A percentile compares a stretch with the other conserved stretches of the same genome.
Evolutionary conservation across 2,113 vertebrate species (phyloP).

Genomic region (Leptodactylus fuscus): DNA sequence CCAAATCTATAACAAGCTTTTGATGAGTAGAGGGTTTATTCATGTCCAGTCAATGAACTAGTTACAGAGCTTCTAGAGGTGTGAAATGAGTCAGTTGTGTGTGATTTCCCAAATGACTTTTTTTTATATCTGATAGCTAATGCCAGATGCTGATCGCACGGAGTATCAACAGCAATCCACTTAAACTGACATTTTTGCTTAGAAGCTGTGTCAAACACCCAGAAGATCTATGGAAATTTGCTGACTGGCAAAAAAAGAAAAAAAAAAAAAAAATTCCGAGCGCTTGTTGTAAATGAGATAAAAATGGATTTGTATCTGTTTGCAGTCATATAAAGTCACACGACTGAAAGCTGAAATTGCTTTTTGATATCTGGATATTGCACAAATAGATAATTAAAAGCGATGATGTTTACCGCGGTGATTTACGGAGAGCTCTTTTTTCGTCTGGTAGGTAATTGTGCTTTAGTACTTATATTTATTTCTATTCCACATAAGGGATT

Average conservation of each 20-base stretch:
- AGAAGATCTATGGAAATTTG: conserved; percentile 48
- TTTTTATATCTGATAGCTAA: conserved; percentile 48
- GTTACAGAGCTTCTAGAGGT: conserved; percentile 44
- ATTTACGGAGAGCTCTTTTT: conserved; percentile 8
- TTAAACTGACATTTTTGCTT: conserved; percentile 48
- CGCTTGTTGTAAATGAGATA: conserved; percentile 38
- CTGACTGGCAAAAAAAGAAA: conserved; percentile 41
- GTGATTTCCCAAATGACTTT: conserved; percentile 57
- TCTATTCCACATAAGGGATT: conserved; percentile 16
- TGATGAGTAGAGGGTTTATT: conserved; percentile 34
- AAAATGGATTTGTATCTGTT: conserved; percentile 40
- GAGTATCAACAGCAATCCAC: conserved; percentile 51
- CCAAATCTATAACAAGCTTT: conserved; percentile 37
- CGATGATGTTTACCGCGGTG: background rate
- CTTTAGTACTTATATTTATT: conserved; percentile 24
- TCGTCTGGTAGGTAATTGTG: conserved; percentile 21
- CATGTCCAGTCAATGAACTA: conserved; percentile 49
- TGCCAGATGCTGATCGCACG: conserved; percentile 47
- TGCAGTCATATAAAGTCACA: conserved; percentile 22
- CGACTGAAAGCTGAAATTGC: conserved; percentile 20
- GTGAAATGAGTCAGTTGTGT: conserved; percentile 53
- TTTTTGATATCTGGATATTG: conserved; percentile 31
- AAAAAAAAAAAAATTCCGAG: background rate
- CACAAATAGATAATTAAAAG: conserved; percentile 33
- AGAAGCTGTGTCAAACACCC: conserved; percentile 45